phyloP scores from a whole-genome alignment of 2,113 vertebrate species.

The Pheucticus melanocephalus region DNA sequence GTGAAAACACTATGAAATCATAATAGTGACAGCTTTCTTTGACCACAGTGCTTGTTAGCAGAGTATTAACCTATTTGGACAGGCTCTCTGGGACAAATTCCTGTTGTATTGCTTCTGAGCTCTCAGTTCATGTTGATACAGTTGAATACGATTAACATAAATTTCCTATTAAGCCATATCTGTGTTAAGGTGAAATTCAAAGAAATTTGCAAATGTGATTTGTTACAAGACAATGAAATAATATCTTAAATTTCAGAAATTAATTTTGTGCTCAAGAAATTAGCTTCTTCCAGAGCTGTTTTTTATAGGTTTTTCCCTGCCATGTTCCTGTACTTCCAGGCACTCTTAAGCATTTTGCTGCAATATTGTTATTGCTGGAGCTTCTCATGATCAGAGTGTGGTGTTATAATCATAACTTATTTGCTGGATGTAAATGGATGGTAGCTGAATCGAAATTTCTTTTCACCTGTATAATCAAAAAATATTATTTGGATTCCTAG shows the following conservation, averaged over 20 bases:
- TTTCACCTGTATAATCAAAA: slow-evolving; percentile 59
- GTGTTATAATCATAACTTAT: slow-evolving; percentile 47
- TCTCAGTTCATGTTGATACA: neutral
- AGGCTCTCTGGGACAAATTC: neutral
- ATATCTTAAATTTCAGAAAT: slow-evolving; percentile 2
- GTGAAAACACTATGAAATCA: neutral
- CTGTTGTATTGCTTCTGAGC: neutral
- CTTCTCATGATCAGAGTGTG: neutral
- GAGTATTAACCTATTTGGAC: neutral
- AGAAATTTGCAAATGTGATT: neutral
- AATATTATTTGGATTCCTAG: slow-evolving; percentile 61
- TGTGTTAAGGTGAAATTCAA: neutral
- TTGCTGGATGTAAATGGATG: slow-evolving; percentile 51
- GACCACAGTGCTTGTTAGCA: neutral
- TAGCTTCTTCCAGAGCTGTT: neutral
- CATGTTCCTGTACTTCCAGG: neutral
- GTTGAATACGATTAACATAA: neutral
- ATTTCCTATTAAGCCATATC: neutral
- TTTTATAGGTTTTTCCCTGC: neutral
- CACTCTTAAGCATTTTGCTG: neutral
- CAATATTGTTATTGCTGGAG: slow-evolving; percentile 22
- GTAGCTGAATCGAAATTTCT: slow-evolving; percentile 52
- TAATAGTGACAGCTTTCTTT: neutral
- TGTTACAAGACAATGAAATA: neutral
- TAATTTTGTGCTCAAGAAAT: neutral